These are phyloP conservation scores for Crax fasciolata DNA, from an alignment of 2,797 vertebrate species.

Conservation along the genomic window DNA sequence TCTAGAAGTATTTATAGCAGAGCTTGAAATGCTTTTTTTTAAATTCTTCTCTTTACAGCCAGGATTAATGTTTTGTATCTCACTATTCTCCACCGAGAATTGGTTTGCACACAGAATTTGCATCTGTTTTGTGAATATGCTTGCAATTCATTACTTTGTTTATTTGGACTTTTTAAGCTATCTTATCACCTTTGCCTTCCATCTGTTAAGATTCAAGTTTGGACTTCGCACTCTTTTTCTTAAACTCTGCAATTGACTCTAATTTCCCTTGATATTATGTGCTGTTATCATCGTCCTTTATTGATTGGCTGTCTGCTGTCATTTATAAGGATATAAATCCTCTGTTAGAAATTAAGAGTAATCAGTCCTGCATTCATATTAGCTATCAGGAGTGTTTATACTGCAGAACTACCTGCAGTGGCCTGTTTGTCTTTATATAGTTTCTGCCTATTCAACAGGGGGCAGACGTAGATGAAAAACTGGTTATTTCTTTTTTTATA, in stretches of 20 bases:
- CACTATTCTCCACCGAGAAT: constrained; percentile 27
- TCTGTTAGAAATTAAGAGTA: constrained; percentile 67
- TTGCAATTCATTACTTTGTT: constrained; percentile 62
- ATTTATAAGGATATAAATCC: constrained; percentile 77
- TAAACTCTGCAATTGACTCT: constrained; percentile 69
- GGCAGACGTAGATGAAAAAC: background rate
- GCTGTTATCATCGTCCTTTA: constrained; percentile 78
- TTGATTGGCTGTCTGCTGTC: constrained; percentile 77
- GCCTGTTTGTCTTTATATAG: background rate
- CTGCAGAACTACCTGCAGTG: constrained; percentile 8
- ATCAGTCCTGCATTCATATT: constrained; percentile 46
- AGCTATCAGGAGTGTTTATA: constrained; percentile 50
- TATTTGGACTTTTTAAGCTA: constrained; percentile 62
- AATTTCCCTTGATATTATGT: constrained; percentile 78
- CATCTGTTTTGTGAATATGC: constrained; percentile 14
- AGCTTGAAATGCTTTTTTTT: constrained; percentile 52
- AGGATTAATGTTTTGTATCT: constrained; percentile 45
- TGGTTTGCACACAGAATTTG: constrained; percentile 18
- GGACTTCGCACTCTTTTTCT: constrained; percentile 60
- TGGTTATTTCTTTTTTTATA: constrained; percentile 8
- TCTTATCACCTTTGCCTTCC: constrained; percentile 63
- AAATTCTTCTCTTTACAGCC: constrained; percentile 37
- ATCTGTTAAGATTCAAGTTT: constrained; percentile 54
- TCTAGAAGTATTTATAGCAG: constrained; percentile 40
- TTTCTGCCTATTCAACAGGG: background rate